Evolutionary conservation across 2,113 vertebrate species (phyloP).

Genomic region (Lontra canadensis): DNA sequence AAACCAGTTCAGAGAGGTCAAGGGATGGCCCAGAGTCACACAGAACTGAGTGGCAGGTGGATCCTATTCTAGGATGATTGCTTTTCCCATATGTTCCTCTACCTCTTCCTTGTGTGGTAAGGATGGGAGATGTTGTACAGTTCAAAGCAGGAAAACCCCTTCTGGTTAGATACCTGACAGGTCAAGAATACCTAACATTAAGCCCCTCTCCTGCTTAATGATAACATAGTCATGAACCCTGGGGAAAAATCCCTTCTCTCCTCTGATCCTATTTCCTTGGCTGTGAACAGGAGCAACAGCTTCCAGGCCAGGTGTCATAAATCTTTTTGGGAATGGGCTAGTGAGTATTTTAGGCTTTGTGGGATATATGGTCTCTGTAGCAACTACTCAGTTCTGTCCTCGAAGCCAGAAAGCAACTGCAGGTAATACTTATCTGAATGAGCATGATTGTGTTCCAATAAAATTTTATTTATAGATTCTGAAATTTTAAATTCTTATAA

Average conservation of each 20-base stretch:
- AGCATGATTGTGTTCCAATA: not conserved
- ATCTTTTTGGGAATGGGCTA: not conserved
- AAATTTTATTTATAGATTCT: not conserved
- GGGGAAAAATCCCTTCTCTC: not conserved
- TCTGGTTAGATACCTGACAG: not conserved
- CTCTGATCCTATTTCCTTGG: not conserved
- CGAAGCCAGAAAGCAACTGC: not conserved
- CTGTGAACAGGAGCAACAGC: not conserved
- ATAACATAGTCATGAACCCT: not conserved
- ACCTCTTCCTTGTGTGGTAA: not conserved
- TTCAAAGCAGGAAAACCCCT: not conserved
- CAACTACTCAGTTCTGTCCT: not conserved
- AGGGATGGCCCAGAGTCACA: not conserved
- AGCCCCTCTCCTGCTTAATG: not conserved
- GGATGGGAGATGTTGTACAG: not conserved
- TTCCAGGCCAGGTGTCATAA: not conserved
- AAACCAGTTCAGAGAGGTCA: not conserved
- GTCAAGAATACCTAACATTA: not conserved
- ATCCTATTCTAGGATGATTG: not conserved
- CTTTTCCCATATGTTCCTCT: not conserved
- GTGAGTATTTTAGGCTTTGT: not conserved
- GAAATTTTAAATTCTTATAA: not conserved
- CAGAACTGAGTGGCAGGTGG: not conserved
- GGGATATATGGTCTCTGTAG: not conserved
- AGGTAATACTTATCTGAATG: not conserved